phyloP scores from a whole-genome alignment of 64 coral and sea anemone genomes.

The Trachythela sp. region DNA sequence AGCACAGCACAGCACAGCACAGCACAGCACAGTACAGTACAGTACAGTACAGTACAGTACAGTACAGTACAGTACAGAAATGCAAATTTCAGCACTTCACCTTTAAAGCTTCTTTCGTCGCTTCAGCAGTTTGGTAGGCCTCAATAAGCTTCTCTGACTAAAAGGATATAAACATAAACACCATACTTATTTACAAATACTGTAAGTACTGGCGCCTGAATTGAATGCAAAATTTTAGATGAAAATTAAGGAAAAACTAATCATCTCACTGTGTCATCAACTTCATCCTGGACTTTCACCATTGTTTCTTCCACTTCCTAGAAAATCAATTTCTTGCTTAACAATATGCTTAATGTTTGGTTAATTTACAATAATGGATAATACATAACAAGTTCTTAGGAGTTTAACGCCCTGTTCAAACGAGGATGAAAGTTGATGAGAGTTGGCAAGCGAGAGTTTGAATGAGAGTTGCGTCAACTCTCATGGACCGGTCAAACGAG shows the following conservation, averaged over 20 bases:
- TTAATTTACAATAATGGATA: too few species aligned
- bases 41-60: too few species aligned
- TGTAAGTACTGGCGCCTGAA: too few species aligned
- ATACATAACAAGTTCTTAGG: too few species aligned
- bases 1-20: too few species aligned
- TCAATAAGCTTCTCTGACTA: not conserved
- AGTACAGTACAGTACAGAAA: not conserved
- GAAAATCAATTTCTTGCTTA: not conserved
- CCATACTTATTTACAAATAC: not conserved
- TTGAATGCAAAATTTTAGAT: too few species aligned
- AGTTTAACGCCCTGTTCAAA: too few species aligned
- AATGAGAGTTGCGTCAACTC: too few species aligned
- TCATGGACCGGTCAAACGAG: too few species aligned
- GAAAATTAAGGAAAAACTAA: too few species aligned
- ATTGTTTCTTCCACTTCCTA: not conserved
- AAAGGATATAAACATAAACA: not conserved
- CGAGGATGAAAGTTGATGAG: not conserved
- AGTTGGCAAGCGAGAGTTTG: too few species aligned
- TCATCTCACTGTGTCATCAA: not conserved
- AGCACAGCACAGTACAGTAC: too few species aligned
- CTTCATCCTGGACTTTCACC: not conserved
- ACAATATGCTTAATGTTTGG: not conserved
- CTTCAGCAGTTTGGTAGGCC: not conserved
- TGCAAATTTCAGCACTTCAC: not conserved
- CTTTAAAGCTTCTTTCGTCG: conserved; percentile 9